Conservation (phyloP, 2,797 vertebrate genomes). For the Thamnophis elegans region DNA sequence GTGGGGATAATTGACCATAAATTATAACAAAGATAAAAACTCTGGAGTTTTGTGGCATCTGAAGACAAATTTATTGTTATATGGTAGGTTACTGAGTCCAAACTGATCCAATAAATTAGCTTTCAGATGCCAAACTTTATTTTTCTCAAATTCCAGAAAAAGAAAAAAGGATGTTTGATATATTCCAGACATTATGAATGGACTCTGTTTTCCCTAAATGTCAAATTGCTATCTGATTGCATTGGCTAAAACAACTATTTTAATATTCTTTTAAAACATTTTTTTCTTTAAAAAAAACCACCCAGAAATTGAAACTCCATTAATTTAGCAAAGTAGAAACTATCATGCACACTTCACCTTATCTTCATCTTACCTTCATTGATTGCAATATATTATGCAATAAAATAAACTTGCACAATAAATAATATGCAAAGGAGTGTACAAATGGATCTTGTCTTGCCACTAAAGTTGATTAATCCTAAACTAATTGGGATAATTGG, state of each 20-base stretch:
- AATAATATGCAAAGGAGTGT: neutral
- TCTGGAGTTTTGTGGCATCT: neutral
- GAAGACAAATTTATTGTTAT: neutral
- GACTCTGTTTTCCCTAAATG: neutral
- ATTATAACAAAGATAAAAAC: neutral
- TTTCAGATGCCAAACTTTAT: neutral
- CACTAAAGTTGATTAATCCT: too few relatives aligned
- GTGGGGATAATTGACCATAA: neutral
- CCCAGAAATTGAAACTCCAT: neutral
- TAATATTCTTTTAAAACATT: neutral
- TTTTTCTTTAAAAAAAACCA: neutral
- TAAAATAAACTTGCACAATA: neutral
- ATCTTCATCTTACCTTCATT: neutral
- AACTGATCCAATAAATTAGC: neutral
- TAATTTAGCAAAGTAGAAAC: neutral
- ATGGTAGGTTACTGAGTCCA: neutral
- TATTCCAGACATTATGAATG: neutral
- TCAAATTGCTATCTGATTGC: neutral
- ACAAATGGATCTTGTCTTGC: neutral
- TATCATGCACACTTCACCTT: neutral
- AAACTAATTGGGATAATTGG: neutral
- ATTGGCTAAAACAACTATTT: neutral
- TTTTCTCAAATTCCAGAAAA: neutral
- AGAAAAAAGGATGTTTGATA: neutral
- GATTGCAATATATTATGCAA: neutral